A percentile compares a stretch with the other conserved stretches of the same genome.
phyloP scores from a whole-genome alignment of 2,888 invertebrate genomes.

The Autographa gamma region DNA sequence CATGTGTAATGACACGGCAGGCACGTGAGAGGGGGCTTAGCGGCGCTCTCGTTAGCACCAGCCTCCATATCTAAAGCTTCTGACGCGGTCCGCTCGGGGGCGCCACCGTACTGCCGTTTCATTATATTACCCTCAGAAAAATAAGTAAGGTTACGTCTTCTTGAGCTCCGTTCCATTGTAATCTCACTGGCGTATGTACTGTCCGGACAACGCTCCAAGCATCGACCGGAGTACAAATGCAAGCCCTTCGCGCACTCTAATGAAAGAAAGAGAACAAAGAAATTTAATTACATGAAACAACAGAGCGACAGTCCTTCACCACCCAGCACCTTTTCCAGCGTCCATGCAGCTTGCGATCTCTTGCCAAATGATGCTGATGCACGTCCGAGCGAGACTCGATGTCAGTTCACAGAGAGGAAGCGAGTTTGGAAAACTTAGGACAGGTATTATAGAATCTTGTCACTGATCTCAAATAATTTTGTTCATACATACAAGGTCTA shows the following conservation, averaged over 20 bases:
- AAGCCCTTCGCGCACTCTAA: constrained; percentile 91
- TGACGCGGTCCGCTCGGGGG: constrained; percentile 61
- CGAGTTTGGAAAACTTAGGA: constrained; percentile 68
- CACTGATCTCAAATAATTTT: constrained; percentile 88
- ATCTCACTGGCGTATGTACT: constrained; percentile 84
- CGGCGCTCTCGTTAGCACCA: constrained; percentile 55
- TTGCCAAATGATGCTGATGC: constrained; percentile 79
- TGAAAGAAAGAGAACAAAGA: constrained; percentile 84
- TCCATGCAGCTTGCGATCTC: constrained; percentile 84
- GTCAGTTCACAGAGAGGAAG: constrained; percentile 68
- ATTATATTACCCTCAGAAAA: constrained; percentile 70
- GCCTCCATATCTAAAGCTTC: constrained; percentile 82
- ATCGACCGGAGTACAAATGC: constrained; percentile 89
- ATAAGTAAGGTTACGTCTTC: constrained; percentile 81
- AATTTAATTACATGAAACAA: constrained; percentile 75
- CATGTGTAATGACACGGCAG: constrained; percentile 93
- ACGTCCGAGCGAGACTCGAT: constrained; percentile 72
- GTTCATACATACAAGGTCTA: constrained; percentile 54
- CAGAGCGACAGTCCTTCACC: constrained; percentile 77
- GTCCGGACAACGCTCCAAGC: constrained; percentile 89
- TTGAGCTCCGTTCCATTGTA: constrained; percentile 76
- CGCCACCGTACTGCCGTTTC: constrained; percentile 73
- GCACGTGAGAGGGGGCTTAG: constrained; percentile 84
- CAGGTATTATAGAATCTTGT: constrained; percentile 82
- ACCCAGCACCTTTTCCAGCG: constrained; percentile 82